Conservation (phyloP, 2,888 invertebrate genomes). For the Morpho helenor region DNA sequence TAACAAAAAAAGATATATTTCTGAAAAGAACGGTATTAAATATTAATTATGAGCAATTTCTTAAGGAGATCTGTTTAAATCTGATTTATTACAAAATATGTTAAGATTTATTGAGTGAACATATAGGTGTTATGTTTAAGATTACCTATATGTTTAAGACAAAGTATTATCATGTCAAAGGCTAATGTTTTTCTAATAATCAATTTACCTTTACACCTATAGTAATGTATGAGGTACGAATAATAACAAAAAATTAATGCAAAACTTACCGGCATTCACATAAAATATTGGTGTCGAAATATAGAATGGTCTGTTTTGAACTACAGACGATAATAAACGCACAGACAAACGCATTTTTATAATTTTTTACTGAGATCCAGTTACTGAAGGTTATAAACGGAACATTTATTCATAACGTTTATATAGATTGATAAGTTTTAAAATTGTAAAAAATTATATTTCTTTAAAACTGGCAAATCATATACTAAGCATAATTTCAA, state of each 20-base stretch:
- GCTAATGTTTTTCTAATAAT: too few relatives aligned
- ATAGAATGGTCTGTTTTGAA: conserved; percentile 74
- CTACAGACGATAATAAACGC: conserved; percentile 53
- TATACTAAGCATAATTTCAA: neutral
- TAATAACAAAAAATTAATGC: neutral
- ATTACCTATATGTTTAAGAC: too few relatives aligned
- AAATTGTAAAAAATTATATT: too few relatives aligned
- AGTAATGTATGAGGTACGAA: too few relatives aligned
- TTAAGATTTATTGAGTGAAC: too few relatives aligned
- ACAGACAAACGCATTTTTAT: conserved; percentile 58
- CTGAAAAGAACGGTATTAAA: conserved; percentile 1
- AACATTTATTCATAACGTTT: too few relatives aligned
- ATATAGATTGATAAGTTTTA: too few relatives aligned
- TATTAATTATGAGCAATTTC: neutral
- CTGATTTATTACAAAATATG: too few relatives aligned
- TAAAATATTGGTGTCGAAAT: conserved; percentile 97
- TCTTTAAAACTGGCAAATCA: neutral
- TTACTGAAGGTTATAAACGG: conserved; percentile 1
- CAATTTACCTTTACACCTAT: too few relatives aligned
- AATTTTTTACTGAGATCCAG: neutral
- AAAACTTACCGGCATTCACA: conserved; percentile 90
- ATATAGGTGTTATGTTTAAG: too few relatives aligned
- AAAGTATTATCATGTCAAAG: too few relatives aligned
- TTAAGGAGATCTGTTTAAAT: neutral
- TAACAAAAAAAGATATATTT: too few relatives aligned